Percentiles rank a stretch among this genome's conserved stretches.
Conservation (phyloP, 2,888 invertebrate genomes). For the Synanthedon formicaeformis region DNA sequence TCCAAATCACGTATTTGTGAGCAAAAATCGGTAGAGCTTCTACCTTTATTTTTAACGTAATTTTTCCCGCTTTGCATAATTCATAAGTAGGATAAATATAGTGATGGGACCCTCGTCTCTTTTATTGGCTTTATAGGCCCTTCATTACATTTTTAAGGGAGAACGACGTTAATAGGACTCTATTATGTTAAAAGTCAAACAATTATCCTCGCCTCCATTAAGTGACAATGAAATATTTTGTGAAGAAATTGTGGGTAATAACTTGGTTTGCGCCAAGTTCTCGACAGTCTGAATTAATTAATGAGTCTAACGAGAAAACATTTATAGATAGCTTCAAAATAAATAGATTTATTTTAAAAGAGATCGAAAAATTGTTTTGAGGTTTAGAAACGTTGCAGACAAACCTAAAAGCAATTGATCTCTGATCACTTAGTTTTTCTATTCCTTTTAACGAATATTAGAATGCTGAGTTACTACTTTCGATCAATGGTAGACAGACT, state of each 20-base stretch:
- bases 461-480: no score
- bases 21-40: not conserved
- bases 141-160: conserved; percentile 16
- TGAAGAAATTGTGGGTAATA: not conserved
- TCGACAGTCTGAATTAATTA: no score
- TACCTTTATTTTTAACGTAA: conserved; percentile 10
- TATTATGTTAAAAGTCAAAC: conserved; percentile 3
- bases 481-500: no score
- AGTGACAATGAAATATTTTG: not conserved
- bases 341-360: no score
- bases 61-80: conserved; percentile 16
- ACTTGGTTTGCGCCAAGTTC: not conserved
- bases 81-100: conserved; percentile 17
- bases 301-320: no score
- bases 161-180: conserved; percentile 6
- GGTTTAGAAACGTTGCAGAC: no score
- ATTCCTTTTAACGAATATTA: no score
- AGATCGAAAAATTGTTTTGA: no score
- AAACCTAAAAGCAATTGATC: no score
- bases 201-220: not conserved
- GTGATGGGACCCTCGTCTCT: conserved; percentile 17
- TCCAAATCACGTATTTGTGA: not conserved
- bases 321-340: no score
- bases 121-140: conserved; percentile 16
- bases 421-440: no score